Percentiles rank a stretch among this genome's conserved stretches.
phyloP scores from a whole-genome alignment of 2,888 invertebrate genomes.

The Sacculina carcini region DNA sequence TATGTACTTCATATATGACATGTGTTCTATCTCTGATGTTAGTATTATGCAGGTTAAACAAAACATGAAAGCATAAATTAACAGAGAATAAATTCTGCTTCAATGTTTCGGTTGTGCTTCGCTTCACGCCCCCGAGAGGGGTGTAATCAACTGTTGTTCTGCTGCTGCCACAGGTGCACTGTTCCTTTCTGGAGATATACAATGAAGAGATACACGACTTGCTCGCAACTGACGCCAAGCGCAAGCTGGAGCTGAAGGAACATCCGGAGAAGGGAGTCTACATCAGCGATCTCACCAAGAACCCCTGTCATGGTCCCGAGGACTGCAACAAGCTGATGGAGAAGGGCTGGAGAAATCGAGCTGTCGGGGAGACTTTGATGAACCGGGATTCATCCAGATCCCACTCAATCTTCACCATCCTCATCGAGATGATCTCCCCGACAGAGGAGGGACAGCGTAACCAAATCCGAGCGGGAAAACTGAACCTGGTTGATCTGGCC shows the following conservation, averaged over 20 bases:
- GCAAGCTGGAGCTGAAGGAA: constrained; percentile 36
- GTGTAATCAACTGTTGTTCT: too few relatives aligned
- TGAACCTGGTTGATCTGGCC: constrained; percentile 66
- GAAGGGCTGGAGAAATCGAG: constrained; percentile 47
- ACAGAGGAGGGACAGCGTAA: constrained; percentile 16
- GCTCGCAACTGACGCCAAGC: constrained; percentile 30
- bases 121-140: too few relatives aligned
- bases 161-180: constrained; percentile 30
- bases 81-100: too few relatives aligned
- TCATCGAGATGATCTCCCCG: constrained; percentile 46
- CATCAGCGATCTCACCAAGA: constrained; percentile 37
- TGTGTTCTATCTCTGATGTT: too few relatives aligned
- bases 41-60: too few relatives aligned
- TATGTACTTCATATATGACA: too few relatives aligned
- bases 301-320: constrained; percentile 44
- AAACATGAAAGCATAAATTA: too few relatives aligned
- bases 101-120: too few relatives aligned
- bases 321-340: constrained; percentile 50
- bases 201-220: constrained; percentile 50
- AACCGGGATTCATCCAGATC: constrained; percentile 61
- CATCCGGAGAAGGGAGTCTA: constrained; percentile 36
- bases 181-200: constrained; percentile 59
- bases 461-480: constrained; percentile 38
- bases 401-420: constrained; percentile 64
- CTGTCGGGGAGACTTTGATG: constrained; percentile 64